Percentiles rank a stretch among this genome's conserved stretches.
phyloP scores from a whole-genome alignment of 2,888 invertebrate species.

The Cabera pusaria region DNA sequence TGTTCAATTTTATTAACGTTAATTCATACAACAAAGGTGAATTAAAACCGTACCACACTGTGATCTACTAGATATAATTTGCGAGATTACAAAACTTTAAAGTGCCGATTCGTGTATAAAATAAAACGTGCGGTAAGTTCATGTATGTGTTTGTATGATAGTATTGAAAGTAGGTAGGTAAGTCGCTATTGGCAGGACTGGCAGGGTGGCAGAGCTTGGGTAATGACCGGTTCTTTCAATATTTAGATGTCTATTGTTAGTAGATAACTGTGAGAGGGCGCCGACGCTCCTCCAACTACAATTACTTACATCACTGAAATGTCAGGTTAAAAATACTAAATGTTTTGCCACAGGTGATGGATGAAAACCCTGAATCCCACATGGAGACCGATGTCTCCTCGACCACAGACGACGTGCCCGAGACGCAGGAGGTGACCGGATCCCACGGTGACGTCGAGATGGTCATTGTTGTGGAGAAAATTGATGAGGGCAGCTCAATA shows the following conservation, averaged over 20 bases:
- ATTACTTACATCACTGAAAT: conserved; percentile 47
- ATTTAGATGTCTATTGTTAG: conserved; percentile 51
- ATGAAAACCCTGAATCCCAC: conserved; percentile 63
- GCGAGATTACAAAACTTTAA: too few relatives aligned
- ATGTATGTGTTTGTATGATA: conserved; percentile 63
- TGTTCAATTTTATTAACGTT: conserved; percentile 54
- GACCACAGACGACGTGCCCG: conserved; percentile 61
- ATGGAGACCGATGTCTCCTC: conserved; percentile 75
- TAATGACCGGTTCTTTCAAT: conserved; percentile 67
- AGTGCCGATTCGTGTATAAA: conserved; percentile 23
- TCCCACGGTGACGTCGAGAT: conserved; percentile 61
- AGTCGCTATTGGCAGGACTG: conserved; percentile 39
- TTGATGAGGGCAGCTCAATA: conserved; percentile 41
- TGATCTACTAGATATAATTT: not conserved
- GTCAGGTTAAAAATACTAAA: conserved; percentile 55
- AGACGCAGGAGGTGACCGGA: conserved; percentile 54
- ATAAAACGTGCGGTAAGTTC: conserved; percentile 63
- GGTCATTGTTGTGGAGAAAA: conserved; percentile 62
- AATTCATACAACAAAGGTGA: conserved; percentile 36
- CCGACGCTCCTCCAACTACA: conserved; percentile 30
- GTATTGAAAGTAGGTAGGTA: conserved; percentile 69
- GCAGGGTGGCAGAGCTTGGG: conserved; percentile 60
- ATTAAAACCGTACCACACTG: conserved; percentile 4
- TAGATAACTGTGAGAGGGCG: conserved; percentile 26
- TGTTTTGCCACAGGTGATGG: conserved; percentile 65